Evolutionary conservation across 2,888 invertebrate species (phyloP).

Genomic region (Ashinkailepas kermadecensis): DNA sequence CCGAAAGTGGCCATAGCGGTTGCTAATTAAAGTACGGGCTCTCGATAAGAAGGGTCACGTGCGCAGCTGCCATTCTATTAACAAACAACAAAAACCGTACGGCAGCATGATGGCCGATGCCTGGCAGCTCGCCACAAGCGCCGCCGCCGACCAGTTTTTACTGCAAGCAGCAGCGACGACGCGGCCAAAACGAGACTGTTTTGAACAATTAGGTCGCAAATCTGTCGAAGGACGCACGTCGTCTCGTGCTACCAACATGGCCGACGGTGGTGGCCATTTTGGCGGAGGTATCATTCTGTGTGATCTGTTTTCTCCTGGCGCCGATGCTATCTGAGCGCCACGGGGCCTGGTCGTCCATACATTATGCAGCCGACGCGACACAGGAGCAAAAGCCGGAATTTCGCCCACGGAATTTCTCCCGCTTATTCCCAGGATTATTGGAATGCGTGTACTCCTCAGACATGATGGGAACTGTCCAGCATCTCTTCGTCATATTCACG

Average conservation of each 20-base stretch:
- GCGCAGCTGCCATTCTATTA: slow-evolving; percentile 3
- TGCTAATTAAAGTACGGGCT: neutral
- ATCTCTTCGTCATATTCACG: neutral
- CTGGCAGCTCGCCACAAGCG: neutral
- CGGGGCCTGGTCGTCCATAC: neutral
- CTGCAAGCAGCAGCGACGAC: neutral
- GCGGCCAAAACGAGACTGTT: slow-evolving; percentile 2
- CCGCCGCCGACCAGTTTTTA: neutral
- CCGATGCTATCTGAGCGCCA: neutral
- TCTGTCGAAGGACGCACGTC: slow-evolving; percentile 11
- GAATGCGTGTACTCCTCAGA: neutral
- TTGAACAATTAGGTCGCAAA: slow-evolving; percentile 14
- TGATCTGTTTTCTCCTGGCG: neutral
- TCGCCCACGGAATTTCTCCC: neutral
- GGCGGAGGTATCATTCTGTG: neutral
- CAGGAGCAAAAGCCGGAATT: neutral
- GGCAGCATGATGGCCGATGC: neutral
- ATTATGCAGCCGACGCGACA: neutral
- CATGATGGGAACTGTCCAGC: neutral
- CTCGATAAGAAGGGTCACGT: neutral
- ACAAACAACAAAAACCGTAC: slow-evolving; percentile 10
- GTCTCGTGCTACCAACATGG: neutral
- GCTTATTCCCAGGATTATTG: neutral
- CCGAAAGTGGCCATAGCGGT: slow-evolving; percentile 1
- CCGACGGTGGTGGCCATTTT: slow-evolving; percentile 4